Conservation (phyloP, 2,797 vertebrate species). For the Eulemur albifrons region DNA sequence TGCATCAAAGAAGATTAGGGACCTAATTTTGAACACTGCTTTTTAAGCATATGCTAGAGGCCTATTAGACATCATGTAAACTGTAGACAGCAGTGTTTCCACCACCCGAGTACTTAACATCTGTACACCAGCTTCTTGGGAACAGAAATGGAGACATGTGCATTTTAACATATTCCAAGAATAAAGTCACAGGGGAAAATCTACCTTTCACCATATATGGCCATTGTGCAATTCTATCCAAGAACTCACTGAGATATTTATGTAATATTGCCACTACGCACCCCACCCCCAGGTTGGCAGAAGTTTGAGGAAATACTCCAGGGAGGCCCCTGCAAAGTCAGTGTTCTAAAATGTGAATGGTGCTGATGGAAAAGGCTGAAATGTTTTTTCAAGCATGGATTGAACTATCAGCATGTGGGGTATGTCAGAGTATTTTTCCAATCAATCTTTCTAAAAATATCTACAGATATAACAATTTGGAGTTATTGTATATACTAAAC, state of each 20-base stretch:
- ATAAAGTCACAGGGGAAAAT: constrained; percentile 28
- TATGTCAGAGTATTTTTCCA: background rate
- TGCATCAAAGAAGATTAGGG: constrained; percentile 65
- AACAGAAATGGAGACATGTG: constrained; percentile 67
- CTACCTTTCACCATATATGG: constrained; percentile 75
- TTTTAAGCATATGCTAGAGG: constrained; percentile 64
- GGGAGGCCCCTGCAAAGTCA: constrained; percentile 21
- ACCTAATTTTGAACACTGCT: constrained; percentile 21
- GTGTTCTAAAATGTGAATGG: constrained; percentile 49
- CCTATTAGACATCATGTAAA: constrained; percentile 62
- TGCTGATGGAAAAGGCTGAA: constrained; percentile 50
- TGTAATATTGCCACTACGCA: background rate
- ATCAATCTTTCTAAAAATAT: constrained; percentile 48
- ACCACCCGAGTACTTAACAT: constrained; percentile 65
- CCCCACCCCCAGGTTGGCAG: constrained; percentile 43
- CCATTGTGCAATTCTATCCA: constrained; percentile 44
- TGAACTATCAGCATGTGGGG: background rate
- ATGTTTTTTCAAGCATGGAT: background rate
- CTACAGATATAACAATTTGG: background rate
- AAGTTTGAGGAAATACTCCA: constrained; percentile 55
- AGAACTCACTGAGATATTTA: constrained; percentile 60
- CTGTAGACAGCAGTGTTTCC: constrained; percentile 56
- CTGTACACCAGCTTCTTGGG: constrained; percentile 74
- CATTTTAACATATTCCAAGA: constrained; percentile 70
- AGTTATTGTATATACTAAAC: background rate